Percentiles rank a stretch among this genome's conserved stretches.
phyloP scores from a whole-genome alignment of 2,888 invertebrate species.

The Brachyptera putata region DNA sequence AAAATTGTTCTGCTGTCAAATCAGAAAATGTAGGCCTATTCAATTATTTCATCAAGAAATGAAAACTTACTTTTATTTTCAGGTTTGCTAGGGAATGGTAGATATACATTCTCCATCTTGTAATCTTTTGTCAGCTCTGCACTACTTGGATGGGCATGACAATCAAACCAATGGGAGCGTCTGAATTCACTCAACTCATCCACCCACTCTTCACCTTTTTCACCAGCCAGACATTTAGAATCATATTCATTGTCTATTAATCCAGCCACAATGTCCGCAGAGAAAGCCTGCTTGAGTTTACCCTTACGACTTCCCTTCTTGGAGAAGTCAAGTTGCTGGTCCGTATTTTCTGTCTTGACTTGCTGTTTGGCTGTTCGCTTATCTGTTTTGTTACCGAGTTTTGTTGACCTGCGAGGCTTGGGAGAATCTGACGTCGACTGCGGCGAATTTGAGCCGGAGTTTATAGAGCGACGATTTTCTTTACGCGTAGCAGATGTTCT shows the following conservation, averaged over 20 bases:
- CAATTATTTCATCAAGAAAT: too few species aligned
- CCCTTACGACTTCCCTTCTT: neutral
- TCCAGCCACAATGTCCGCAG: neutral
- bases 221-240: neutral
- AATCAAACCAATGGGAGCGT: constrained; percentile 29
- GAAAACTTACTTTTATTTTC: too few species aligned
- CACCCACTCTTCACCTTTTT: constrained; percentile 14
- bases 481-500: too few species aligned
- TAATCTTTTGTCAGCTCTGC: too few species aligned
- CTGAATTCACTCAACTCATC: constrained; percentile 28
- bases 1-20: too few species aligned
- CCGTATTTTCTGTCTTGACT: neutral
- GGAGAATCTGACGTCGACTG: neutral
- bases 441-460: neutral
- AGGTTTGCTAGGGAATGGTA: too few species aligned
- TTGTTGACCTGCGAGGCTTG: neutral
- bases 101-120: too few species aligned
- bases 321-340: neutral
- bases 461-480: too few species aligned
- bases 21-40: too few species aligned
- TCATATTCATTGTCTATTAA: neutral
- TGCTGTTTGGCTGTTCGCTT: neutral
- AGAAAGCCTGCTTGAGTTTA: too few species aligned
- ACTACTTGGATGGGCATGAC: constrained; percentile 29
- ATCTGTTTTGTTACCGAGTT: neutral